Evolutionary conservation across 2,797 vertebrate species (phyloP), one percentile per base, ranked within the genome.

Genomic region (Kryptolebias ocellatus): DNA sequence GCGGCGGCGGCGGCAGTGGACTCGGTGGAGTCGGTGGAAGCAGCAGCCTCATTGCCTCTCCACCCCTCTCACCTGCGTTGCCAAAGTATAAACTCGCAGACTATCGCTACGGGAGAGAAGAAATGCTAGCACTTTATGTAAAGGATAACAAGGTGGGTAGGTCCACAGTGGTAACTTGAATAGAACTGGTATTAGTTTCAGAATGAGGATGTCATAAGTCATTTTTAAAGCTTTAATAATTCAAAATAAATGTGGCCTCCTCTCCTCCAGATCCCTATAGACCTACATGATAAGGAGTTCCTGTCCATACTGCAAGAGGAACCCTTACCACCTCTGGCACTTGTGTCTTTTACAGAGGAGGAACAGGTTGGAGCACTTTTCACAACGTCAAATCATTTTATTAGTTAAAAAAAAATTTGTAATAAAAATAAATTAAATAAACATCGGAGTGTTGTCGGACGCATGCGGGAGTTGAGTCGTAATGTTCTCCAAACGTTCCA

Each of bases 101-200:
- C 90, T 98, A 97, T 92, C 97, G 97, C 82, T 99, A 99, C 27
- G 96, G 98, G 85, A 95, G 98, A 95, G 98, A 99, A 96, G 98
- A 99, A 94, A 99, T 99, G 98, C 90, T 99, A 95, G 98, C 98
- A 97, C 98, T 99, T 99, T 99, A 99, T 92, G 90, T 99, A 95
- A 98, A 98, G 95, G 97, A 99, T 88, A 97, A 96, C 92, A 97
- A 98, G 96, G 98, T 98, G 86, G 83, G 93, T 74, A 45, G 39
- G 18, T 59, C 5, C 9, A 2, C 31, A 55, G 61, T 0, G 1
- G 53, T 12, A 42, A 17, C 6, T 24, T 24, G 20, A 24, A 24
- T 24, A 24, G 20, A 24, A 24, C 20, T 24, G 20, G 20, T 24
- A 24, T 24, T 66, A 44, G 16, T 64, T 34, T 42, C 10, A 15